Evolutionary conservation across 2,888 invertebrate genomes (phyloP).

Genomic region (Cephus runcator): DNA sequence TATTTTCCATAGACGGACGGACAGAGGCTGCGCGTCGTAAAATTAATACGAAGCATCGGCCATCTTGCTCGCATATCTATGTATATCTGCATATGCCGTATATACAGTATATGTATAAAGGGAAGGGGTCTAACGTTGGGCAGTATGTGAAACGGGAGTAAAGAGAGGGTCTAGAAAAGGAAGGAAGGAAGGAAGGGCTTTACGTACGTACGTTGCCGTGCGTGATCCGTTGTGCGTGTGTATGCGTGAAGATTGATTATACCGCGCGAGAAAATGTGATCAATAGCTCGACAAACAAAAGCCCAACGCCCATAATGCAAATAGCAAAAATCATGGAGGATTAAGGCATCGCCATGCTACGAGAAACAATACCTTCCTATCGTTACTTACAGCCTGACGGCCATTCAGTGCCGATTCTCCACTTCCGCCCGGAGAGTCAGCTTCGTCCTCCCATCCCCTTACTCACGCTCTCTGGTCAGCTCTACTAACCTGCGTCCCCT

Average conservation of each 20-base stretch:
- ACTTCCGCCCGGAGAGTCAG: conserved; percentile 18
- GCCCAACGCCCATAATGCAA: conserved; percentile 55
- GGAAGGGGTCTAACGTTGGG: conserved; percentile 41
- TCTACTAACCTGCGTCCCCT: background rate
- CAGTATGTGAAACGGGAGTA: conserved; percentile 33
- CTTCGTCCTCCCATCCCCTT: conserved; percentile 16
- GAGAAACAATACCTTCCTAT: conserved; percentile 13
- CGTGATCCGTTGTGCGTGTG: conserved; percentile 19
- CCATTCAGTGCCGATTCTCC: background rate
- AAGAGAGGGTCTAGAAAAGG: background rate
- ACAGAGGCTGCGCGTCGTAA: conserved; percentile 44
- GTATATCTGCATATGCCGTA: conserved; percentile 1
- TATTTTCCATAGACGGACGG: background rate
- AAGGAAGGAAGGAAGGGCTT: background rate
- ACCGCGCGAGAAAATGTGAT: conserved; percentile 64
- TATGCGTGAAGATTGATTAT: conserved; percentile 64
- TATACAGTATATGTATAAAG: conserved; percentile 13
- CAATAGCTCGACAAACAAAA: conserved; percentile 64
- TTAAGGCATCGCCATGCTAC: conserved; percentile 33
- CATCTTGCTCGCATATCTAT: conserved; percentile 45
- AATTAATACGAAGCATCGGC: conserved; percentile 60
- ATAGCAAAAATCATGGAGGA: conserved; percentile 60
- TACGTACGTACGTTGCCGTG: conserved; percentile 21
- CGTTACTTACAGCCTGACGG: background rate
- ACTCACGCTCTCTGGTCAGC: conserved; percentile 1